Base-by-base conservation (phyloP, 2,888 invertebrate species). In the Noctua janthe region DNA sequence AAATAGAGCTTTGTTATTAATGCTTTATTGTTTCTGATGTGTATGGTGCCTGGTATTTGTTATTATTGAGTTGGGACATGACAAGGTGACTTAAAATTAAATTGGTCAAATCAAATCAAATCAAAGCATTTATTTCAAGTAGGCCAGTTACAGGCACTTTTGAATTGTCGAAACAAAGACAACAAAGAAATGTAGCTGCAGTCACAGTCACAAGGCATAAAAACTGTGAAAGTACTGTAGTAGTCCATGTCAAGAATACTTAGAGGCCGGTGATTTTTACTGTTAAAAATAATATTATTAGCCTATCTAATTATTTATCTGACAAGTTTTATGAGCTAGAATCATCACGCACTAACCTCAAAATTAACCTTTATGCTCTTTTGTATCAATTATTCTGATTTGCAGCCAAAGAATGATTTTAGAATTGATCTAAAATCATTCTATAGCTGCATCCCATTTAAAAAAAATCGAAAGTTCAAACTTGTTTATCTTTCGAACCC, bases 21-120 rank as follows among this genome's bases (percentile, higher is more conserved):
- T 69, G 67, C n/a, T 67, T 73, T 17, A 80, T 81, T 85, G 84
- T 85, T 35, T n/a, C 13, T 39, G 39, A 78, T 73, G 64, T 86
- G 84, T 74, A 62, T 43, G 62, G 72, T 35, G 75, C 77, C 29
- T 51, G 47, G 54, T 72, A 70, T 78, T 69, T 70, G 29, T 66
- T 1, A 29, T 77, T 59, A 71, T 81, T 35, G 35, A 15, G 13
- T 3, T 0, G 11, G 0, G 51, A 39, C 15, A 13, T 69, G 7
- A 10, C 56, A 59, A 35, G 64, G 17, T 35, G 23, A 3, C 1
- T 64, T 1, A 4, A 56, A 35, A 20, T 39, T 20, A 15, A 76
- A 35, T 54, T n/a, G 39, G 23, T 43, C 20, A 35, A 35, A 35
- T 35, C 35, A 3, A 29, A 29, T 29, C 29, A 35, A 35, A 35